Base-by-base conservation (phyloP, 2,113 vertebrate genomes). In the Antennarius striatus region DNA sequence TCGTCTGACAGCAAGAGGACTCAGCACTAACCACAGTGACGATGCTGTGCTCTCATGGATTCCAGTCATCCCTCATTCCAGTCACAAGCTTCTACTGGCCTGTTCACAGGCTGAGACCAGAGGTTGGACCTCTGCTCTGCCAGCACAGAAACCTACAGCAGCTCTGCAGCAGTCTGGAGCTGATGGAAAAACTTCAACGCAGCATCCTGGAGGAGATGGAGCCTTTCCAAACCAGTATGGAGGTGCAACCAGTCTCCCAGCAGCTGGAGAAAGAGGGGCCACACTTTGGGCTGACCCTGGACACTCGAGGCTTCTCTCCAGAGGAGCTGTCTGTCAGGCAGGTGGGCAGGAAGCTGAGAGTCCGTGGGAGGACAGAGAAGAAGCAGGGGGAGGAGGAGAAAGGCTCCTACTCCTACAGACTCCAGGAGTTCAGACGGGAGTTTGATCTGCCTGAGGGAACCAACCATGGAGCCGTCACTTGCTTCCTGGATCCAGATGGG, bases 321-420 rank as follows among this genome's bases (percentile, higher is more conserved):
- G 87, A 89, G 73, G 87, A 91, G 70, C 85, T 91, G 65, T 79
- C 76, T 1, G 89, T 91, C 69, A 86, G 86, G 53, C 90, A 90
- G 83, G 86, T 87, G 83, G 89, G 87, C 73, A 85, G 64, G 80
- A 88, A 86, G 64, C 77, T 92, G 53, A 69, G 80, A 40, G 85
- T 91, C 74, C 82, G 85, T 4, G 82, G 86, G 8, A 88, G 83
- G 77, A 79, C 81, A 0, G 88, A 92, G 81, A 48, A 36, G 32
- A 36, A 36, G 32, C 32, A 36, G 32, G 32, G 84, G 79, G 87
- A 90, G 32, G 89, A 87, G 1, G 55, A 4, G 45, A 79, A 89
- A 40, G 87, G 32, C 32, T 7, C 2, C 32, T 36, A 36, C 32
- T 36, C 32, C 32, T 36, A 36, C 32, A 4, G 4, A 36, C 32